Evolutionary conservation across 2,888 invertebrate genomes (phyloP).

Genomic region (Xanthia togata): DNA sequence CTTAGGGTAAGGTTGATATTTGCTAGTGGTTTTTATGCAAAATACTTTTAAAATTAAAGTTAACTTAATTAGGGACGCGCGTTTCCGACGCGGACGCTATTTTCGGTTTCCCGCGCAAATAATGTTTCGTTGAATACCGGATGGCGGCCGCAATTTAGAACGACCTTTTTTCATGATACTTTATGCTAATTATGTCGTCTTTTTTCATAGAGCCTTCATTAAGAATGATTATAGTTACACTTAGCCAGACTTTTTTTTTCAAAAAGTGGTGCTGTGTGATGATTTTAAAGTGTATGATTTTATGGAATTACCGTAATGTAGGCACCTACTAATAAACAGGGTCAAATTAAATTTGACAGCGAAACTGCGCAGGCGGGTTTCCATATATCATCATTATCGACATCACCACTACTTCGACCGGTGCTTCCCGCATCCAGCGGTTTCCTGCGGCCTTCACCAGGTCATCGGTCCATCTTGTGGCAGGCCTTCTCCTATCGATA

Average conservation of each 20-base stretch:
- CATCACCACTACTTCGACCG: too few relatives aligned
- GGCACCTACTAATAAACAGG: neutral
- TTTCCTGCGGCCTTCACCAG: too few relatives aligned
- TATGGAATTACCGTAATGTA: too few relatives aligned
- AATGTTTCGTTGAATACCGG: conserved; percentile 78
- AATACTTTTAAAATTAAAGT: conserved; percentile 55
- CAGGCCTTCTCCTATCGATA: too few relatives aligned
- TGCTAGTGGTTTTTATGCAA: conserved; percentile 45
- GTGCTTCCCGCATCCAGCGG: too few relatives aligned
- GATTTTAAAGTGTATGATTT: too few relatives aligned
- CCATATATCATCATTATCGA: too few relatives aligned
- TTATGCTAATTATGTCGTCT: conserved; percentile 52
- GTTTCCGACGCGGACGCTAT: conserved; percentile 84
- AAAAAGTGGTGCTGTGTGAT: neutral
- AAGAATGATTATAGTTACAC: conserved; percentile 17
- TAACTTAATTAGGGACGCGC: conserved; percentile 81
- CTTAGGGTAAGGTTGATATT: conserved; percentile 24
- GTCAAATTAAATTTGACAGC: too few relatives aligned
- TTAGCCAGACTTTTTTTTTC: conserved; percentile 16
- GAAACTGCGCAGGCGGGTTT: too few relatives aligned
- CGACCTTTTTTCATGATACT: conserved; percentile 64
- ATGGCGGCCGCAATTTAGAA: conserved; percentile 69
- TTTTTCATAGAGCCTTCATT: conserved; percentile 42
- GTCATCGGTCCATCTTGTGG: too few relatives aligned
- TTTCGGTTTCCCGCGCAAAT: conserved; percentile 86